Base-by-base conservation (phyloP, 1,140 invertebrate genomes). In the Dufourea novaeangliae region DNA sequence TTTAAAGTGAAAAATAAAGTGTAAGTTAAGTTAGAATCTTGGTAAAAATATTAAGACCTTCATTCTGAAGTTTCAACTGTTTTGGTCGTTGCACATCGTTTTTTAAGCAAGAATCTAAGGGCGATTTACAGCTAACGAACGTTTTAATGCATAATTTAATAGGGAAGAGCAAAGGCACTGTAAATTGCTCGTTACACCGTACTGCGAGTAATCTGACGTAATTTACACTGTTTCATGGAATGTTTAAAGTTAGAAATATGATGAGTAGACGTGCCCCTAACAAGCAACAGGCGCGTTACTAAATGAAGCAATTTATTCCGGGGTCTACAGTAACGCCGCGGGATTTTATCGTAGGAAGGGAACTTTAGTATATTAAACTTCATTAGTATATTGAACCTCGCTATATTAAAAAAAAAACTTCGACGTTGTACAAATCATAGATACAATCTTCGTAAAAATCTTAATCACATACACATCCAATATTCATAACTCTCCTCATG, bases 201-300 rank as follows among this genome's bases (percentile, higher is more conserved):
- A 52, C 32, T 44, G 6, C 37, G 70, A 63, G 70, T 63, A 72
- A 72, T 63, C 59, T 59, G 59, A 27, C 22, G 59, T 63, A 63
- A 63, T 72, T 72, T 46, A 63, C 41, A 44, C 41, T 63, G 70
- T 72, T 72, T 52, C 59, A 29, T 72, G 44, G 44, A 63, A 72
- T 72, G 70, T 72, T 72, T 72, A 63, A 72, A 63, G 70, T 72
- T 32, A 32, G 57, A 72, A 59, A 72, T 72, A 72, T 63, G 57
- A 41, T 14, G 57, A 63, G 59, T 3, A 46, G 57, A 72, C 70
- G 59, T 63, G 29, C 27, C 57, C n/a, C 22, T 62, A 72, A 63
- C 70, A 63, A 72, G 70, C 41, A 72, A 72, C 70, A 72, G 70
- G 57, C 69, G 32, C 70, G 70, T 72, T 63, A 32, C 44, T 72